Percentiles rank a stretch among this genome's conserved stretches.
Conservation (phyloP, 2,888 invertebrate species). For the Ophioninae sp. region DNA sequence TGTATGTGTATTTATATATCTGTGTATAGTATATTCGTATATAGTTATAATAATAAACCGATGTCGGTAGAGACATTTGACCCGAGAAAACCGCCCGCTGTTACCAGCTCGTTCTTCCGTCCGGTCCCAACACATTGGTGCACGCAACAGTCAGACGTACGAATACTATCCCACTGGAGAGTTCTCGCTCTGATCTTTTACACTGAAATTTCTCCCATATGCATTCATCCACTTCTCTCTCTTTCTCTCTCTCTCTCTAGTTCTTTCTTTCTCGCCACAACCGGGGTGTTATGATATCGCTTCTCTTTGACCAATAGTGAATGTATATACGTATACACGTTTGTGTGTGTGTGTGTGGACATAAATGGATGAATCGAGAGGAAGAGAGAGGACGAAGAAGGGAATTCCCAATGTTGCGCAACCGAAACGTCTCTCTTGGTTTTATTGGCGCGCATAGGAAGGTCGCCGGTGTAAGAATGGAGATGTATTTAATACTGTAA, state of each 20-base stretch:
- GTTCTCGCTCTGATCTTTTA: slow-evolving; percentile 48
- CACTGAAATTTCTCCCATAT: slow-evolving; percentile 45
- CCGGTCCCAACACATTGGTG: slow-evolving; percentile 60
- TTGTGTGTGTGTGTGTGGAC: not conserved
- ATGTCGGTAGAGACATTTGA: slow-evolving; percentile 77
- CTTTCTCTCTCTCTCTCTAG: slow-evolving; percentile 18
- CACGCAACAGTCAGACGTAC: not conserved
- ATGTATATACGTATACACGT: not conserved
- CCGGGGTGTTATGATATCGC: slow-evolving; percentile 73
- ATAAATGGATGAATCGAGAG: not conserved
- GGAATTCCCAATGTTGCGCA: slow-evolving; percentile 44
- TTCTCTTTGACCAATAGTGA: slow-evolving; percentile 62
- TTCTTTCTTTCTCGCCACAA: slow-evolving; percentile 38
- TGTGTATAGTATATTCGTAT: not conserved
- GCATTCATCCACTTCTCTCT: slow-evolving; percentile 29
- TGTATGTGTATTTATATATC: not conserved
- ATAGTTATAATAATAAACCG: slow-evolving; percentile 71
- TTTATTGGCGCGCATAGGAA: slow-evolving; percentile 43
- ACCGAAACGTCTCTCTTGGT: slow-evolving; percentile 34
- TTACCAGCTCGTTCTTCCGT: slow-evolving; percentile 73
- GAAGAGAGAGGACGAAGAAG: slow-evolving; percentile 17
- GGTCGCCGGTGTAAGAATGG: slow-evolving; percentile 45
- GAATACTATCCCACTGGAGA: slow-evolving; percentile 7
- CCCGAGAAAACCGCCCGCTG: slow-evolving; percentile 78
- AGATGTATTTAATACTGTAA: slow-evolving; percentile 48